Evolutionary conservation across 2,888 invertebrate species (phyloP), one percentile per base, ranked within the genome.

Genomic region (Cloeon dipterum): DNA sequence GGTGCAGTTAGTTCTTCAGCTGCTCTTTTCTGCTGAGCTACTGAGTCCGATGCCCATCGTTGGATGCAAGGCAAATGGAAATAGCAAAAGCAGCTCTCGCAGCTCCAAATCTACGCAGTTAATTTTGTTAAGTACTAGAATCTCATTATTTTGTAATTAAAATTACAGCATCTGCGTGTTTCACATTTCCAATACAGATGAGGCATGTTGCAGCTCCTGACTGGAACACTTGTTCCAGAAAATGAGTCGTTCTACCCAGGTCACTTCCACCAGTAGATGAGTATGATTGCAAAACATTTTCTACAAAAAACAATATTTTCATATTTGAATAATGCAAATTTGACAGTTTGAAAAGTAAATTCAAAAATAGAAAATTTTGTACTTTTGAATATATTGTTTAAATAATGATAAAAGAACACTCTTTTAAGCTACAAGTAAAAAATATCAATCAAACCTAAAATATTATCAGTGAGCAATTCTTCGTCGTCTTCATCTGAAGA

Each of bases 41-140:
- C 67, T 46, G 79, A 83, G 51, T 93, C 89, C 47, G 76, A 78
- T 1, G 83, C 75, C 93, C 93, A 93, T 50, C 82, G 74, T 53
- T 83, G 83, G 43, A 89, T 79, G 51, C 93, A 93, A 33, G 67
- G 63, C 23, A 93, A 59, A 57, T 93, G 93, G 50, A 91, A 76
- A 50, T 77, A 75, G 34, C 78, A 77, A 51, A 65, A 79, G 51
- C 93, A 93, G 40, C 72, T 70, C 5, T 57, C 57, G 50, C 93
- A 93, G 29, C 70, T 78, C 93, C 93, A 93, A 42, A 91, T 77
- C 63, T 75, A 43, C 44, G 41, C 40, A 29, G 10, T 5, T 10
- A 29, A 5, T 14, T 29, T 29, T 16, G 16, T 11, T 5, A n/a
- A n/a, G n/a, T n/a, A n/a, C n/a, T 14, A 29, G 10, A 8, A 5